A percentile compares a stretch with the other conserved stretches of the same genome.
Evolutionary conservation across 2,797 vertebrate genomes (phyloP).

Genomic region (Acrossocheilus wenchowensis): DNA sequence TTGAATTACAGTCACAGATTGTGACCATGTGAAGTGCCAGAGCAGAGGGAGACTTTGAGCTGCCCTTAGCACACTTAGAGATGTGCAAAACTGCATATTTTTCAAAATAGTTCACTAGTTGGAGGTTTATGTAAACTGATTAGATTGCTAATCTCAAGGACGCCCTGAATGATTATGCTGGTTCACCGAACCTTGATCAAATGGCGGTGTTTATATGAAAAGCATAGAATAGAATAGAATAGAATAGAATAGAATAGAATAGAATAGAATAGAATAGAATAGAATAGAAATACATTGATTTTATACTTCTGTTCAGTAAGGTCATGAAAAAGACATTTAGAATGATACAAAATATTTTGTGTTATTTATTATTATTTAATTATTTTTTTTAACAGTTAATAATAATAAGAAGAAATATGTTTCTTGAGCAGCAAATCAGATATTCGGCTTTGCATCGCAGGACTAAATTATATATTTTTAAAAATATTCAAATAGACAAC

Average conservation of each 20-base stretch:
- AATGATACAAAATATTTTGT: neutral
- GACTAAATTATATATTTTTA: neutral
- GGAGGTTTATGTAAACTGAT: neutral
- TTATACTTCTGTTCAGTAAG: neutral
- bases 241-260: too few species aligned
- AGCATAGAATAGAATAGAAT: neutral
- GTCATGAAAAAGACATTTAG: neutral
- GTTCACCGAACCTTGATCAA: neutral
- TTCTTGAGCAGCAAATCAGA: neutral
- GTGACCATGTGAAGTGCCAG: conserved; percentile 87
- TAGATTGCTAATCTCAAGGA: neutral
- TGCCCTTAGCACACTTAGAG: conserved; percentile 31
- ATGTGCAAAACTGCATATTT: neutral
- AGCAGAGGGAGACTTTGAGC: conserved; percentile 62
- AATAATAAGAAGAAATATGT: too few species aligned
- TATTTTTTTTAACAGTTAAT: too few species aligned
- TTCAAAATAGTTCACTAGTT: neutral
- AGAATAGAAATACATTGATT: neutral
- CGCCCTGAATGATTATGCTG: neutral
- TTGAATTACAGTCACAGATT: conserved; percentile 84
- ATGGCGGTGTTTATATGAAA: neutral
- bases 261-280: too few species aligned
- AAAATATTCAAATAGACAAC: neutral
- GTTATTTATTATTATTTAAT: too few species aligned
- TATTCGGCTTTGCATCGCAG: neutral